Conservation (phyloP, 1,140 invertebrate species). For the Homarus americanus region DNA sequence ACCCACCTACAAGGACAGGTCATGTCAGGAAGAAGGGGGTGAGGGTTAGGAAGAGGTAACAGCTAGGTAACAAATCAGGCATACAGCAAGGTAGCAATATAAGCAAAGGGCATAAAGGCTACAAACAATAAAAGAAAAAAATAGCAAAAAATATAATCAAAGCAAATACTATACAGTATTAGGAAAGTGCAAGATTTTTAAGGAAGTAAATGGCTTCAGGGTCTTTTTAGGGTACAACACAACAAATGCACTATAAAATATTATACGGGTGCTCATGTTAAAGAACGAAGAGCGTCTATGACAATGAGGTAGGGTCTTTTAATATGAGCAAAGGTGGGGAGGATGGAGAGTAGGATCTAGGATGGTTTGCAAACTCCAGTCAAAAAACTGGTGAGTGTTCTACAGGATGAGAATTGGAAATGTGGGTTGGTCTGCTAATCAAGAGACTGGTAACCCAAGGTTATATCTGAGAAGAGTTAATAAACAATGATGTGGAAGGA, state of each 20-base stretch:
- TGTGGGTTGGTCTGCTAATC: constrained; percentile 45
- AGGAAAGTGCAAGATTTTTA: not conserved
- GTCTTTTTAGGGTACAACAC: not conserved
- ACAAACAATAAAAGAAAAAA: not conserved
- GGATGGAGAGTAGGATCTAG: constrained; percentile 4
- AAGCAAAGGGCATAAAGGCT: not conserved
- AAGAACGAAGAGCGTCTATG: not conserved
- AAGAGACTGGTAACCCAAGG: constrained; percentile 49
- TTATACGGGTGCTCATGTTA: not conserved
- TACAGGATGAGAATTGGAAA: constrained; percentile 25
- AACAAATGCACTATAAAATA: not conserved
- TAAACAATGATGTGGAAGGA: constrained; percentile 35
- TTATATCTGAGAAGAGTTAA: constrained; percentile 23
- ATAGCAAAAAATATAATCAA: not conserved
- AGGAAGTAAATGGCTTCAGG: not conserved
- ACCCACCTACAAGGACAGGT: constrained; percentile 56
- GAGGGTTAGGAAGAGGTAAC: constrained; percentile 25
- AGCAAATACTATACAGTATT: not conserved
- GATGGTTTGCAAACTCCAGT: constrained; percentile 18
- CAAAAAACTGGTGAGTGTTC: constrained; percentile 28
- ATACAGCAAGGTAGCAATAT: not conserved
- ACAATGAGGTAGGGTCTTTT: constrained; percentile 25
- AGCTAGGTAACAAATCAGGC: not conserved
- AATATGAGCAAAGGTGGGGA: not conserved
- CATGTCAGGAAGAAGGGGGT: constrained; percentile 36